These are phyloP conservation scores for Crax fasciolata DNA, from an alignment of 2,797 vertebrate genomes.

Conservation along the genomic window DNA sequence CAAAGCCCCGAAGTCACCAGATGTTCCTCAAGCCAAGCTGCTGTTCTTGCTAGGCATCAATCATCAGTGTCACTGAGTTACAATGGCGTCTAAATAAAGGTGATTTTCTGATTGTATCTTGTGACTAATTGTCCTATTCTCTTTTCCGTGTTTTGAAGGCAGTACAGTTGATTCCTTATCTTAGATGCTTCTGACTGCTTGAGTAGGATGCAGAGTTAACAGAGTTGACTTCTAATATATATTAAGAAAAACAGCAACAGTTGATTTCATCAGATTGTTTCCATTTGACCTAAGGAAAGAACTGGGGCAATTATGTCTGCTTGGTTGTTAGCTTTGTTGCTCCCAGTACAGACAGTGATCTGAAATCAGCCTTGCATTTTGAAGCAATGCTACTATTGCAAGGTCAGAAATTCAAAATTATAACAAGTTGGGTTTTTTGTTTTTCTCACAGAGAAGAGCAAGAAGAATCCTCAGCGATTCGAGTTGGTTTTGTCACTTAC, in stretches of 20 bases:
- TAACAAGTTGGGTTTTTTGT: neutral
- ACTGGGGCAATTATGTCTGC: neutral
- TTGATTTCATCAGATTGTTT: neutral
- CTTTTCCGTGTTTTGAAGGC: neutral
- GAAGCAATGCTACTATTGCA: neutral
- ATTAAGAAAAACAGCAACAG: neutral
- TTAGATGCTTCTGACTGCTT: neutral
- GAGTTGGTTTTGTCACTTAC: slow-evolving; percentile 97
- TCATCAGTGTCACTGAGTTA: neutral
- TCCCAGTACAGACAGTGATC: neutral
- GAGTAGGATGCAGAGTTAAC: neutral
- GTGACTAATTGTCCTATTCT: neutral
- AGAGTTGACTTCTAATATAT: neutral
- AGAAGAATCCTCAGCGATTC: slow-evolving; percentile 86
- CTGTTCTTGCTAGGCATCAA: neutral
- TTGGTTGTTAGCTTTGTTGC: neutral
- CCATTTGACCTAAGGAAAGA: neutral
- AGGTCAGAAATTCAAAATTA: neutral
- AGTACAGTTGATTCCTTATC: neutral
- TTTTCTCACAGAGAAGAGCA: slow-evolving; percentile 88
- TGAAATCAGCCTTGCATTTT: neutral
- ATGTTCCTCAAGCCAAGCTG: neutral
- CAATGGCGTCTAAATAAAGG: neutral
- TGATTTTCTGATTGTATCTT: neutral
- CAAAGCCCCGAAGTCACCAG: neutral